Base-by-base conservation (phyloP, 2,797 vertebrate species). In the Macroramphosus scolopax region DNA sequence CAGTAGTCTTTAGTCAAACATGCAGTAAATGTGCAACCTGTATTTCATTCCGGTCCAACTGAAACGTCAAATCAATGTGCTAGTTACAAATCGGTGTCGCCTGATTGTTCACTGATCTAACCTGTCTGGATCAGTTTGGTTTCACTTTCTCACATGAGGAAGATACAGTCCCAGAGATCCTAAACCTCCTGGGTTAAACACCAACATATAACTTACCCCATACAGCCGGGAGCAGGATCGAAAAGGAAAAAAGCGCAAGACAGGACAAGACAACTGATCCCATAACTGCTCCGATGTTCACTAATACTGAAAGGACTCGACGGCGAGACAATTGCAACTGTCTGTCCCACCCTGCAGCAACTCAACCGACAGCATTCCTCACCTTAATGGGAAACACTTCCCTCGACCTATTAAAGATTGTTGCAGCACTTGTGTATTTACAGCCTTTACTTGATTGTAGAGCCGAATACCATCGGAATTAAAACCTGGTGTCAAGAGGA, bases 351-450 rank as follows among this genome's bases (percentile, higher is more conserved):
- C 66, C 75, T 17, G 1, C 2, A 22, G 50, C 7, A 57, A 47
- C 57, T 38, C 11, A 46, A 29, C 49, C 10, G 15, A 25, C 78
- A 40, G 13, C 80, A 83, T 83, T 86, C 80, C 68, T 59, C 0
- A 11, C 1, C 8, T 39, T 10, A 40, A n/a, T 15, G 28, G 10
- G 31, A 56, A 35, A 37, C 14, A 41, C 17, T 39, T 35, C 1
- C 12, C 32, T 4, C 0, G 3, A 15, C 20, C 20, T 22, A 3
- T 22, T 22, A 3, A 22, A 22, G 20, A 22, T 3, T n/a, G n/a
- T n/a, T n/a, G n/a, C n/a, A n/a, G n/a, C n/a, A n/a, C n/a, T n/a
- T n/a, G n/a, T n/a, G n/a, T n/a, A n/a, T n/a, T n/a, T n/a, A n/a
- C n/a, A n/a, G n/a, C n/a, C n/a, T n/a, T n/a, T n/a, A n/a, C n/a